phyloP scores from a whole-genome alignment of 2,113 vertebrate species.

The Paramisgurnus dabryanus region DNA sequence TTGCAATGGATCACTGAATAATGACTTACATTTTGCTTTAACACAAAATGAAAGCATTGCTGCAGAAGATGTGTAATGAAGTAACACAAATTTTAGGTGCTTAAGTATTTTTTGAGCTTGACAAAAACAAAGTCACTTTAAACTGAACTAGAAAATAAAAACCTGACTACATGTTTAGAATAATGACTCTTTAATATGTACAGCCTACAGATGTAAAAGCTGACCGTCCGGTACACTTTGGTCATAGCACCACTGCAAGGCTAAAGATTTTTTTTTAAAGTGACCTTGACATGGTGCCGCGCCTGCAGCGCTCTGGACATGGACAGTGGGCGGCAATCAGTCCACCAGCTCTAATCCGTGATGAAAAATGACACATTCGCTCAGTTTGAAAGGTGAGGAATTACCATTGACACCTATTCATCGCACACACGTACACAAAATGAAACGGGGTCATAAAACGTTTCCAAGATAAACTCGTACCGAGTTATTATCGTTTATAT shows the following conservation, averaged over 20 bases:
- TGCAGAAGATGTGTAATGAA: no score
- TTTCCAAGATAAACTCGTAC: constrained; percentile 1
- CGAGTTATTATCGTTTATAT: constrained; percentile 12
- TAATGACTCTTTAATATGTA: neutral
- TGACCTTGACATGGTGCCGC: constrained; percentile 65
- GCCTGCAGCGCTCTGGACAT: constrained; percentile 28
- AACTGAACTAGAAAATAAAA: no score
- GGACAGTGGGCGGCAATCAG: constrained; percentile 37
- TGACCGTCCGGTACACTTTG: constrained; percentile 29
- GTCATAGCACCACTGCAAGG: constrained; percentile 20
- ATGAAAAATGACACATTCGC: constrained; percentile 43
- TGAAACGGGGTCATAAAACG: constrained; percentile 2
- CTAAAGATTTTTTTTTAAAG: constrained; percentile 34
- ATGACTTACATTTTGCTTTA: no score
- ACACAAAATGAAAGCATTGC: no score
- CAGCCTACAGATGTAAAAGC: neutral
- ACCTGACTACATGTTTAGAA: no score
- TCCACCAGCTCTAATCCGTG: constrained; percentile 30
- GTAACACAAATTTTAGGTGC: no score
- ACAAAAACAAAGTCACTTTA: no score
- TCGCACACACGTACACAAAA: neutral
- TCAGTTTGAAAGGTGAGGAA: constrained; percentile 36
- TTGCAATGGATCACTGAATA: no score
- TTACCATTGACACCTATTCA: constrained; percentile 30
- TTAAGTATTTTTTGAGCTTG: no score